These are phyloP conservation scores for Sitophilus oryzae DNA, from an alignment of 1,140 invertebrate species.

Conservation along the genomic window DNA sequence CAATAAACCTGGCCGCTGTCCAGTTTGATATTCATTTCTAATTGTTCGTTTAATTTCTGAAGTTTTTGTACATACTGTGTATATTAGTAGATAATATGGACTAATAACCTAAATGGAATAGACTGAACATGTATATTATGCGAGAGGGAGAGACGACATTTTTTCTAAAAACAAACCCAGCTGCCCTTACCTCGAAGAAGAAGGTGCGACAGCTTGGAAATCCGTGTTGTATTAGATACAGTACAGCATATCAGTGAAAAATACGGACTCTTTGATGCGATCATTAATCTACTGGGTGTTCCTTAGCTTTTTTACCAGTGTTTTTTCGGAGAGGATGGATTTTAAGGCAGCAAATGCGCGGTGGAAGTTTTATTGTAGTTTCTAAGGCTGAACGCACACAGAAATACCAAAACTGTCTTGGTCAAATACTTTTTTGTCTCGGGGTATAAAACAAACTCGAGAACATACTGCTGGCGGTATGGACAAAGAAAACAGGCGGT, in stretches of 20 bases:
- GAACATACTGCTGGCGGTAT: too few species aligned
- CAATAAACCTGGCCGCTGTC: conserved; percentile 10
- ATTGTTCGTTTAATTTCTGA: background rate
- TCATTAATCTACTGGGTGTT: background rate
- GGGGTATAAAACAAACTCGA: too few species aligned
- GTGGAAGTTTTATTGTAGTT: too few species aligned
- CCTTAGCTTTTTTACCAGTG: background rate
- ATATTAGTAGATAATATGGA: conserved; percentile 7
- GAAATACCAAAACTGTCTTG: too few species aligned
- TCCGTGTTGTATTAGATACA: background rate
- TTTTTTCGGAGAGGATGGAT: too few species aligned
- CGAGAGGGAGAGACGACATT: background rate
- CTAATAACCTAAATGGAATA: conserved; percentile 1
- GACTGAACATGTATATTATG: background rate
- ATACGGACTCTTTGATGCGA: background rate
- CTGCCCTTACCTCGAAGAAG: too few species aligned
- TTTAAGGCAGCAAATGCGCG: too few species aligned
- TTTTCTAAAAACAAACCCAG: too few species aligned
- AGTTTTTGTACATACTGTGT: conserved; percentile 18
- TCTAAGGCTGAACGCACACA: too few species aligned
- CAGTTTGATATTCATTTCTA: background rate
- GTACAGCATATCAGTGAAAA: background rate
- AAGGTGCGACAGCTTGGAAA: background rate
- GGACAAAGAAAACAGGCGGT: too few species aligned
- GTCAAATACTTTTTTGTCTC: too few species aligned